phyloP scores from a whole-genome alignment of 2,113 vertebrate species.

The Perca flavescens region DNA sequence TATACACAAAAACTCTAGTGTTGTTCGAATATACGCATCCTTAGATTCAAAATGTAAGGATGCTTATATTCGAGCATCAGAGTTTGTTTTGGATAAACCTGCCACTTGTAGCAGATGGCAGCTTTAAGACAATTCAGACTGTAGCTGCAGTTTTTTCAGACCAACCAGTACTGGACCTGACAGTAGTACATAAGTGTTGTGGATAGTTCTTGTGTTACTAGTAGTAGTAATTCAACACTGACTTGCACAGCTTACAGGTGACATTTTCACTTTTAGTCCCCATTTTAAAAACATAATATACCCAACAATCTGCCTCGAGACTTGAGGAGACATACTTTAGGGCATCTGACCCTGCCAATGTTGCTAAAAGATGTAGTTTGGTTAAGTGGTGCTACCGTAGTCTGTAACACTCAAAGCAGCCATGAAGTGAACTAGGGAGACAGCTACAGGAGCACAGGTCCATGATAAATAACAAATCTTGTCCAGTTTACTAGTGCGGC shows the following conservation, averaged over 20 bases:
- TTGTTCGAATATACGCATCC: too few relatives aligned
- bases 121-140: slow-evolving; percentile 1
- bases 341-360: slow-evolving; percentile 40
- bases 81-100: not conserved
- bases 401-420: slow-evolving; percentile 48
- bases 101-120: not conserved
- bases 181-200: slow-evolving; percentile 8
- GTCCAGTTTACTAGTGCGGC: not conserved
- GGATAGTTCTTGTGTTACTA: slow-evolving; percentile 18
- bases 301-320: slow-evolving; percentile 41
- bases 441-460: slow-evolving; percentile 25
- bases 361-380: slow-evolving; percentile 53
- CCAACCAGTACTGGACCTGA: not conserved
- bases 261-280: slow-evolving; percentile 47
- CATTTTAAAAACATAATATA: slow-evolving; percentile 47
- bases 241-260: slow-evolving; percentile 36
- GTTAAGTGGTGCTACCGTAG: slow-evolving; percentile 51
- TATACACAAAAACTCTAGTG: too few relatives aligned
- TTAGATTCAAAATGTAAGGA: too few relatives aligned
- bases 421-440: slow-evolving; percentile 29
- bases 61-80: too few relatives aligned
- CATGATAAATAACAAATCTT: slow-evolving; percentile 3
- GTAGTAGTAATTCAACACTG: slow-evolving; percentile 21
- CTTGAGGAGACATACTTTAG: slow-evolving; percentile 29
- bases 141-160: slow-evolving; percentile 15